Base-by-base conservation (phyloP, 2,113 vertebrate genomes). In the Pomatostomus ruficeps region DNA sequence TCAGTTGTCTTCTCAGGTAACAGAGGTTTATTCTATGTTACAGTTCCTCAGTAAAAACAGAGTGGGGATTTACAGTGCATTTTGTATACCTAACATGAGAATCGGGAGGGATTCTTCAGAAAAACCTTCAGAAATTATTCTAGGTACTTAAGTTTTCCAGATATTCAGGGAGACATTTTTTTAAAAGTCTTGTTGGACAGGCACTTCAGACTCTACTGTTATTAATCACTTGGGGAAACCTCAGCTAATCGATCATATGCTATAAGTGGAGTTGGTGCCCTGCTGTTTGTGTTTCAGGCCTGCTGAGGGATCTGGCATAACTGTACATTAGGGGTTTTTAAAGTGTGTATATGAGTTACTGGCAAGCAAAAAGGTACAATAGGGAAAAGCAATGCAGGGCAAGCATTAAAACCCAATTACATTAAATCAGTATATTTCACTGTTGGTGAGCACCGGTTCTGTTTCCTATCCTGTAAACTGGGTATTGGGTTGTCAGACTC, bases 401-500 rank as follows among this genome's bases (percentile, higher is more conserved):
- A 45, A n/a, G 14, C 49, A 89, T 88, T 94, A 91, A 93, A 93
- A 93, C 82, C 49, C 54, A 85, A 82, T 88, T 73, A 85, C 91
- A 89, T 52, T 58, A 77, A 67, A 85, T 63, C 77, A 81, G 31
- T 68, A 10, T 61, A 68, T 89, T 88, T 84, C 76, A 74, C 38
- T 80, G 43, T 33, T 91, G 65, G 57, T 81, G 33, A 52, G 35
- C 40, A 72, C 33, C 35, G 14, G 24, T 57, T 84, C 43, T 89
- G 21, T 85, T 85, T 95, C 61, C 40, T 79, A 6, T 45, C 62
- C 31, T 76, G 28, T 38, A 89, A 91, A 63, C 20, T 28, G 33
- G 14, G 25, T 29, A 36, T 65, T 40, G 25, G 26, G 13, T 36
- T 89, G 70, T 75, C 84, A 89, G 52, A 59, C 43, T 90, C 35